Evolutionary conservation across 1,140 invertebrate species (phyloP), one percentile per base, ranked within the genome.

Genomic region (Lanistes nyassanus): DNA sequence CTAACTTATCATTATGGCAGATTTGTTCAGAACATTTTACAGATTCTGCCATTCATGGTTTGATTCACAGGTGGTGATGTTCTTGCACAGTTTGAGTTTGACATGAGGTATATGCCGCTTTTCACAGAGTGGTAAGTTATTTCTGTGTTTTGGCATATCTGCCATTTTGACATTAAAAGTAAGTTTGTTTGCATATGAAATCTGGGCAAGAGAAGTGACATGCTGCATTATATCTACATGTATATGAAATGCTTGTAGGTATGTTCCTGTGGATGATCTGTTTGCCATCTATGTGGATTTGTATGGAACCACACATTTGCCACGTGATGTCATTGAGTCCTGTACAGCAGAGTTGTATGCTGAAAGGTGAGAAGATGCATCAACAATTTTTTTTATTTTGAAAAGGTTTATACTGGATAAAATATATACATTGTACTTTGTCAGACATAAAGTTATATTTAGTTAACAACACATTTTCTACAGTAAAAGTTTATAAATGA

Each of bases 261-360:
- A 85, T 80, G 74, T 87, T 23, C 86, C 86, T 19, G 71, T 79
- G 58, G 70, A 80, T 71, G 84, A 87, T 66, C 76, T 87, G 36
- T 75, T 72, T 39, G 81, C 83, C 9, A 87, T 87, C 68, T 87
- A 86, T 66, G 34, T 76, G 29, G 81, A 85, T 55, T 76, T 82
- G 39, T 87, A 86, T 79, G 83, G 85, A 37, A 34, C 60, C 29
- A 72, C 75, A 16, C 74, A 64, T 36, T 77, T 87, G 42, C 72
- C 79, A 19, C 53, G 74, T 34, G 39, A 71, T 21, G 78, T 82
- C 1, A 83, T 87, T 56, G 75, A 76, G 26, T 74, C 78, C n/a
- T 87, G 86, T 74, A 78, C 80, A 9, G 47, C 74, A 13, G 29
- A 81, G 16, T 23, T 85, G 21, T 82, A 81, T 71, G 72, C 85